Percentiles rank a stretch among this genome's conserved stretches.
These are phyloP conservation scores for Hirtodrosophila alboralis DNA, from an alignment of 2,888 invertebrate genomes.

Conservation along the genomic window DNA sequence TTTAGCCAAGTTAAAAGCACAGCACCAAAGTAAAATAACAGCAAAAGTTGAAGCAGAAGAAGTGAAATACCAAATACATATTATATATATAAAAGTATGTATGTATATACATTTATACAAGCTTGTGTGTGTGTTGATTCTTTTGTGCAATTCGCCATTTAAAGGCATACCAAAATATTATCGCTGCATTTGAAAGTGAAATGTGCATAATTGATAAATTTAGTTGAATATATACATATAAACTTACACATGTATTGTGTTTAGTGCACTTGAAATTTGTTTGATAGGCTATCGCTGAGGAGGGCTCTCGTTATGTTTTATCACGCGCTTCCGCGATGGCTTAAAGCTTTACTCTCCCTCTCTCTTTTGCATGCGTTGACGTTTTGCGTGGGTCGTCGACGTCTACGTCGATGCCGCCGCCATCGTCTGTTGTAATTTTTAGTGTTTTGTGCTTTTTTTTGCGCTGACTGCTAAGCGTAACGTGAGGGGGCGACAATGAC, in stretches of 20 bases:
- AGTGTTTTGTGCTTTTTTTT: constrained; percentile 42
- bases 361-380: constrained; percentile 29
- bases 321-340: constrained; percentile 51
- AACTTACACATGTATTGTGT: constrained; percentile 3
- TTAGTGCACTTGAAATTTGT: constrained; percentile 42
- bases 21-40: constrained; percentile 47
- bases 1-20: constrained; percentile 70
- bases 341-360: constrained; percentile 31
- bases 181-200: constrained; percentile 69
- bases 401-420: constrained; percentile 24
- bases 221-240: constrained; percentile 2
- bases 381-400: constrained; percentile 50
- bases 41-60: constrained; percentile 49
- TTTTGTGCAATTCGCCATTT: constrained; percentile 59
- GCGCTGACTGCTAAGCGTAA: constrained; percentile 32
- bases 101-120: constrained; percentile 1
- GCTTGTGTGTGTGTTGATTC: constrained; percentile 39
- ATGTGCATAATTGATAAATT: constrained; percentile 37
- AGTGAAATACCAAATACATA: constrained; percentile 46
- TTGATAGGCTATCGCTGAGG: constrained; percentile 17
- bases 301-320: constrained; percentile 39
- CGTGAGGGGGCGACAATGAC: constrained; percentile 33
- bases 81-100: constrained; percentile 2
- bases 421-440: constrained; percentile 47
- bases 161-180: constrained; percentile 49